phyloP scores from a whole-genome alignment of 2,888 invertebrate species.

The Incurvaria masculella region DNA sequence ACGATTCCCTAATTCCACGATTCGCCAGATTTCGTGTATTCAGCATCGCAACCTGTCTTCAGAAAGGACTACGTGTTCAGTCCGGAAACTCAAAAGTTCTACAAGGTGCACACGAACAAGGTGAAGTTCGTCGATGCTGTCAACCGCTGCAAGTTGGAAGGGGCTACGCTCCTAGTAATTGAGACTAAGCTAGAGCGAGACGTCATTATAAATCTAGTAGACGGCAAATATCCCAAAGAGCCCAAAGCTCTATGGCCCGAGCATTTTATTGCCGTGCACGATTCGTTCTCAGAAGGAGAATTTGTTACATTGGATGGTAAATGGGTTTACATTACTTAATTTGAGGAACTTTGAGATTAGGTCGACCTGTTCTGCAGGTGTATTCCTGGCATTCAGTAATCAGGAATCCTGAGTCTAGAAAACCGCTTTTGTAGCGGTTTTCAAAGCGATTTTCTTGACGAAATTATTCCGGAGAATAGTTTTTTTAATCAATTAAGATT shows the following conservation, averaged over 20 bases:
- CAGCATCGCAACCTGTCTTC: too few relatives aligned
- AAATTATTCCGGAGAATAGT: too few relatives aligned
- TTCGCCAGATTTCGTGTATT: too few relatives aligned
- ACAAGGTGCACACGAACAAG: slow-evolving; percentile 17
- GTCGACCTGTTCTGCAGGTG: too few relatives aligned
- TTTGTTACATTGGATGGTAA: slow-evolving; percentile 29
- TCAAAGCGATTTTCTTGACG: too few relatives aligned
- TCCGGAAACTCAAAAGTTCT: slow-evolving; percentile 13
- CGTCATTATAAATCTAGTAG: slow-evolving; percentile 3
- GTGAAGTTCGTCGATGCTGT: slow-evolving; percentile 16
- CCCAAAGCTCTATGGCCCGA: slow-evolving; percentile 17
- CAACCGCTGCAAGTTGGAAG: slow-evolving; percentile 15
- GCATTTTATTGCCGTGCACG: slow-evolving; percentile 29
- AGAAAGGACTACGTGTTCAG: slow-evolving; percentile 18
- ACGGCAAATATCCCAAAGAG: slow-evolving; percentile 6
- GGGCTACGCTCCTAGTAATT: slow-evolving; percentile 17
- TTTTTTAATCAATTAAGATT: too few relatives aligned
- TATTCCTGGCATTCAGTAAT: too few relatives aligned
- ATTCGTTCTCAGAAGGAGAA: slow-evolving; percentile 26
- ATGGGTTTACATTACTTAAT: slow-evolving; percentile 1
- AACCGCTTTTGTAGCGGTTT: too few relatives aligned
- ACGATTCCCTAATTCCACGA: too few relatives aligned
- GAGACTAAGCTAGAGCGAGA: slow-evolving; percentile 14
- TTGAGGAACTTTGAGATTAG: too few relatives aligned
- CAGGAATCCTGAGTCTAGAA: too few relatives aligned